A percentile compares a stretch with the other conserved stretches of the same genome.
Conservation (phyloP, 2,888 invertebrate genomes). For the Rhimphoctona megacephalus region DNA sequence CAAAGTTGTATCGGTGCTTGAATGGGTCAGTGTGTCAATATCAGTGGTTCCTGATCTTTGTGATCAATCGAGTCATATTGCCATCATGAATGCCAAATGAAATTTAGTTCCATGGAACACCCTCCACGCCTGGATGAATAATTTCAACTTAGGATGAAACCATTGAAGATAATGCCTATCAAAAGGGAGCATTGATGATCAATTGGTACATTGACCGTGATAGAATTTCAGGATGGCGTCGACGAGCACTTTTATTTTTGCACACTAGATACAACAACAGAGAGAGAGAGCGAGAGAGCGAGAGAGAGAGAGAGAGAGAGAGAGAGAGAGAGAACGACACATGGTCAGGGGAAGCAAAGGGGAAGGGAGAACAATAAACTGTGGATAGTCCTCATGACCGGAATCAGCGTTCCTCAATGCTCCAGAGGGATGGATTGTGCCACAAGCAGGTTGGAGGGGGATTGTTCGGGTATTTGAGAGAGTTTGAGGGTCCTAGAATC, state of each 20-base stretch:
- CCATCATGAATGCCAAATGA: not conserved
- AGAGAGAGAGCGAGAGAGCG: slow-evolving; percentile 44
- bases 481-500: slow-evolving; percentile 83
- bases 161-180: not conserved
- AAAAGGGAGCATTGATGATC: not conserved
- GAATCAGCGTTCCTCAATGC: slow-evolving; percentile 71
- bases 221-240: not conserved
- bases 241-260: not conserved
- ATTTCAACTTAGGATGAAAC: not conserved
- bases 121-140: not conserved
- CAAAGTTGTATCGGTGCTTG: not conserved
- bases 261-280: not conserved
- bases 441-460: slow-evolving; percentile 43
- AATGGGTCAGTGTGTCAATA: slow-evolving; percentile 6
- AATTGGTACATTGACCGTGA: not conserved
- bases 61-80: not conserved
- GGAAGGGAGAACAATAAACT: slow-evolving; percentile 70
- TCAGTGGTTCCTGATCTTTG: not conserved
- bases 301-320: not conserved
- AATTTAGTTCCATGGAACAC: not conserved
- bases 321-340: not conserved
- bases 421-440: slow-evolving; percentile 68
- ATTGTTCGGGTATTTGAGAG: slow-evolving; percentile 67
- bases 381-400: slow-evolving; percentile 69
- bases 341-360: slow-evolving; percentile 50